phyloP scores from a whole-genome alignment of 2,113 vertebrate genomes.

The Lampris megalopsis region DNA sequence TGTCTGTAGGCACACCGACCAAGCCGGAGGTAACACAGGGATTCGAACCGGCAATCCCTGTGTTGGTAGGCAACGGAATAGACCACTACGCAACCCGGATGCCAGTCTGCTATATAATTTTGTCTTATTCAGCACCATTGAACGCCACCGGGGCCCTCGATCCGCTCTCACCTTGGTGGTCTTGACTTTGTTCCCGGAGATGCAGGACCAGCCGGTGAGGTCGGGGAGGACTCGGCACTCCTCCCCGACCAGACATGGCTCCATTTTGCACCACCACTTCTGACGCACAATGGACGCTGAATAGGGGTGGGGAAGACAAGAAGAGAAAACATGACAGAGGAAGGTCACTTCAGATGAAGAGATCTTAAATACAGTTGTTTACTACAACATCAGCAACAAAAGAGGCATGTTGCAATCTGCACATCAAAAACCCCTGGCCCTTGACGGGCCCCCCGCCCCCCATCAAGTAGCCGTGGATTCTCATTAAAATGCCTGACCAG shows the following conservation, averaged over 20 bases:
- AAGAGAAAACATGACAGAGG: conserved; percentile 30
- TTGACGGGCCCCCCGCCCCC: conserved; percentile 10
- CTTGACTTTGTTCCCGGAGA: conserved; percentile 97
- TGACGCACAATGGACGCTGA: conserved; percentile 91
- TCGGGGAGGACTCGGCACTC: conserved; percentile 95
- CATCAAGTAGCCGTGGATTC: conserved; percentile 11
- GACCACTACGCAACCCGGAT: too few species aligned
- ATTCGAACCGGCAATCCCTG: too few species aligned
- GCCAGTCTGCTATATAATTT: too few species aligned
- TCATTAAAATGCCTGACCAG: conserved; percentile 18
- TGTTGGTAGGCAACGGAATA: too few species aligned
- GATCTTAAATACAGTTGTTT: conserved; percentile 44
- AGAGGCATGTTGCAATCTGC: conserved; percentile 22
- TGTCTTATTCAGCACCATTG: not conserved
- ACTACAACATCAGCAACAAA: not conserved
- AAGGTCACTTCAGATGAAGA: conserved; percentile 56
- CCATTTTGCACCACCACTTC: conserved; percentile 98
- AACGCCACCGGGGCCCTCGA: conserved; percentile 25
- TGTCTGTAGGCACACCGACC: too few species aligned
- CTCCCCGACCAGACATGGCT: conserved; percentile 91
- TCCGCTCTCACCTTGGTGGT: conserved; percentile 91
- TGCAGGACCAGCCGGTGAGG: conserved; percentile 95
- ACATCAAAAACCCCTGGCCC: conserved; percentile 21
- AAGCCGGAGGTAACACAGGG: too few species aligned
- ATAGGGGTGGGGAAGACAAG: too few species aligned